Base-by-base conservation (phyloP, 37 sponge, comb jelly and placozoan species). In the Aplysina aerophoba region DNA sequence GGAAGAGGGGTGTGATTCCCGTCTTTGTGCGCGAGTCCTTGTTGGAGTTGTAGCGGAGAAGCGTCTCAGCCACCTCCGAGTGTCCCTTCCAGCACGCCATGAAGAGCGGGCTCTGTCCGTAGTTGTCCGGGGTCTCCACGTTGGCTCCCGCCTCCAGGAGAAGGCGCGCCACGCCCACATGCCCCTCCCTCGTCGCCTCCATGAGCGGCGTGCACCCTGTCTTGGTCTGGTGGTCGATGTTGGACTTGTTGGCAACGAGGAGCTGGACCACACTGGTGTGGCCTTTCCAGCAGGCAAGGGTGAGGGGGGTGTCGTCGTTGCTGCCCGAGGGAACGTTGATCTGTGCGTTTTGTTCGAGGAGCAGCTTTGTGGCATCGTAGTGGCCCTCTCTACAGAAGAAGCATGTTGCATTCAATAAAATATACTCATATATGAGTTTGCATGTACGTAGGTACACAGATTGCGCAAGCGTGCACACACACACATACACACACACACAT, bases 81-180 rank as follows among this genome's bases (percentile, higher is more conserved):
- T 98, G 99, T 15, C 93, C 99, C 72, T 98, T 98, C 99, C 99
- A 98, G 85, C 99, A 98, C 37, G 99, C 99, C 99, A 98, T 98
- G 92, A 98, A 98, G 79, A 98, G 92, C 0, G 99, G 99, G 66
- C 87, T 91, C 74, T 98, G 99, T 24, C 99, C 99, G 69, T 98
- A 98, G 93, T 98, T 98, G 92, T 98, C 99, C 0, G 99, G 99
- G 3, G 96, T 98, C 84, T 98, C 98, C 59, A 98, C 98, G 67
- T 98, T 95, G 11, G 96, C 96, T 58, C 94, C 94, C 19, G 86
- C 84, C 75, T 90, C 92, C 58, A 98, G 93, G 28, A 98, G 85
- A 73, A 95, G 73, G 61, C 82, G 82, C 0, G 94, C 96, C 89
- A 98, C 98, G 81, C 83, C 92, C 55, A 89, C 91, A 88, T 96